phyloP scores from a whole-genome alignment of 2,797 vertebrate genomes.

The Oryzias dopingdopingensis region DNA sequence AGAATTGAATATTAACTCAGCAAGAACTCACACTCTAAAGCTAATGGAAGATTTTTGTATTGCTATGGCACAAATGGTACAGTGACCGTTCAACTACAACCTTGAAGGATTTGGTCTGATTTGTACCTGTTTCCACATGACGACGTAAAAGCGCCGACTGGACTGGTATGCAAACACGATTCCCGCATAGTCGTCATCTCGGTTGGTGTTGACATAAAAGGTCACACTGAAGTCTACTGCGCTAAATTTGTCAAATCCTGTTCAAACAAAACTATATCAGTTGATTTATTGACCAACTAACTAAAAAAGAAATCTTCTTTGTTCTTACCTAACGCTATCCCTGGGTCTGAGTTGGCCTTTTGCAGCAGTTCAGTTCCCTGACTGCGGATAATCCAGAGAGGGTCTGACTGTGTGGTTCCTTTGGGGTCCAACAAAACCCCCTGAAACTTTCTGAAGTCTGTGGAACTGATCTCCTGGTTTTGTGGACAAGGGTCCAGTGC shows the following conservation, averaged over 20 bases:
- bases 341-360: constrained; percentile 94
- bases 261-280: constrained; percentile 5
- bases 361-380: constrained; percentile 95
- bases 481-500: constrained; percentile 91
- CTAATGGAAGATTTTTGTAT: background rate
- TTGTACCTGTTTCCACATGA: constrained; percentile 97
- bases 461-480: constrained; percentile 87
- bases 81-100: background rate
- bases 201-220: constrained; percentile 94
- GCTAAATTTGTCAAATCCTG: constrained; percentile 91
- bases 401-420: constrained; percentile 95
- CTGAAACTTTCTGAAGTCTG: constrained; percentile 95
- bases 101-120: background rate
- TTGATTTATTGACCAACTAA: background rate
- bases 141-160: constrained; percentile 92
- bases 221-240: constrained; percentile 96
- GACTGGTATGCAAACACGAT: constrained; percentile 97
- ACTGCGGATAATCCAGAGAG: constrained; percentile 94
- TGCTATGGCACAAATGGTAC: background rate
- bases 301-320: background rate
- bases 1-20: too few species aligned
- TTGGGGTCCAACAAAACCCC: constrained; percentile 94
- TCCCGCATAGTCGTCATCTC: constrained; percentile 94
- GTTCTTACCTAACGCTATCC: constrained; percentile 90
- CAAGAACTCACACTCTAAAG: too few species aligned